Conservation (phyloP, 1,140 invertebrate species). For the Phthorimaea operculella region DNA sequence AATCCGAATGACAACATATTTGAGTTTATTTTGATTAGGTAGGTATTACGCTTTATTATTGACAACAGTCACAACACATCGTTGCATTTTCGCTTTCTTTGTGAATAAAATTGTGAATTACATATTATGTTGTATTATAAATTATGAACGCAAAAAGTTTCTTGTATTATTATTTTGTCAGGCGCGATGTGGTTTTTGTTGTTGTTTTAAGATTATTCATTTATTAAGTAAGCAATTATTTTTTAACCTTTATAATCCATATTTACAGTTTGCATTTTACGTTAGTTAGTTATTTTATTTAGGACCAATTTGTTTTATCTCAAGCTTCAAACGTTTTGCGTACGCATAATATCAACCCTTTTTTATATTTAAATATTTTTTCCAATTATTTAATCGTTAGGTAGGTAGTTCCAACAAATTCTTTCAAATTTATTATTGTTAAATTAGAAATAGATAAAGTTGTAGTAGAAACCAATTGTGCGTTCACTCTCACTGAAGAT, state of each 20-base stretch:
- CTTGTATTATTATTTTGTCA: conserved; percentile 8
- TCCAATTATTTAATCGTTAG: conserved; percentile 66
- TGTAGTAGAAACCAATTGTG: conserved; percentile 47
- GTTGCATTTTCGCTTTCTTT: neutral
- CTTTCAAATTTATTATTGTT: conserved; percentile 67
- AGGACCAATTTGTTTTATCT: conserved; percentile 51
- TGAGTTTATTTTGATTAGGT: too few relatives aligned
- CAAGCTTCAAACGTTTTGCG: conserved; percentile 32
- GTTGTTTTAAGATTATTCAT: conserved; percentile 31
- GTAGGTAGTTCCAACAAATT: conserved; percentile 70
- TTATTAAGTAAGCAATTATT: conserved; percentile 21
- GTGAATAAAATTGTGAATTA: neutral
- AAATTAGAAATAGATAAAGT: conserved; percentile 54
- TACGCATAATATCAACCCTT: conserved; percentile 52
- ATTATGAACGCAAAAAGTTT: neutral
- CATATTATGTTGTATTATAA: neutral
- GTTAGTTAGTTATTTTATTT: conserved; percentile 48
- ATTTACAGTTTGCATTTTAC: conserved; percentile 40
- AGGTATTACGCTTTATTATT: too few relatives aligned
- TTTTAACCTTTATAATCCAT: conserved; percentile 8
- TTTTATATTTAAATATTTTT: conserved; percentile 37
- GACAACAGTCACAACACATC: too few relatives aligned
- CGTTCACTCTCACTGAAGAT: conserved; percentile 40
- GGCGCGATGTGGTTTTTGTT: conserved; percentile 41
- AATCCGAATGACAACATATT: too few relatives aligned